These are phyloP conservation scores for Seira ritae DNA, from an alignment of 2,888 invertebrate species.

Conservation along the genomic window DNA sequence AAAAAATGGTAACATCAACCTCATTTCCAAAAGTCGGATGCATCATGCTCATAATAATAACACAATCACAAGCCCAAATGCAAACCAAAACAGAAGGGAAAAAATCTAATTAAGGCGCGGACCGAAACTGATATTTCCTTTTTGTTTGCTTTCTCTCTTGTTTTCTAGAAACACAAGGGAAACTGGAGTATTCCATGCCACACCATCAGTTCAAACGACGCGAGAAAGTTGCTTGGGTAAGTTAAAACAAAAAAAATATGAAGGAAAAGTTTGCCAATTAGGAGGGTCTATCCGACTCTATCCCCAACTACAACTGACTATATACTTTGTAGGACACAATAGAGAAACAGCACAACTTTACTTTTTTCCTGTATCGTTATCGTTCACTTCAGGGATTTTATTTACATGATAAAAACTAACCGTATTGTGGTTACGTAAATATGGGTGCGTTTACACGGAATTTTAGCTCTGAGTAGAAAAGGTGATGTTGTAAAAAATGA, in stretches of 20 bases:
- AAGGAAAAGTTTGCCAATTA: slow-evolving; percentile 51
- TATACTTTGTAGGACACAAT: no score
- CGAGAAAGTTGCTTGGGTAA: slow-evolving; percentile 71
- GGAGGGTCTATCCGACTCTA: slow-evolving; percentile 21
- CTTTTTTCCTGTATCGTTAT: background rate
- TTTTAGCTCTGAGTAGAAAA: no score
- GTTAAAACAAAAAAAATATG: slow-evolving; percentile 31
- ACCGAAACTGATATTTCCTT: background rate
- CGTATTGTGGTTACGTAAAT: slow-evolving; percentile 31
- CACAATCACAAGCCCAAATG: no score
- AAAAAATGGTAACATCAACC: no score
- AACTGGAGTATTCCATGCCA: slow-evolving; percentile 71
- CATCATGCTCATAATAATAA: no score
- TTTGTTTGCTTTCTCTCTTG: no score
- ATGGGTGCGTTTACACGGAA: no score
- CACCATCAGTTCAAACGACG: slow-evolving; percentile 72
- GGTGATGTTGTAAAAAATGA: no score
- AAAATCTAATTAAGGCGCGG: background rate
- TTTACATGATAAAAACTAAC: slow-evolving; percentile 51
- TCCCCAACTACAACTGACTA: no score
- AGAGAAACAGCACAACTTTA: no score
- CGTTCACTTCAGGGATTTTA: slow-evolving; percentile 32
- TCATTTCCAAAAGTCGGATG: no score
- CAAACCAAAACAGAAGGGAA: background rate
- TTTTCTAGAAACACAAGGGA: slow-evolving; percentile 71